Percentiles rank a stretch among this genome's conserved stretches.
Conservation (phyloP, 2,888 invertebrate genomes). For the Cataglyphis rosenhaueri region DNA sequence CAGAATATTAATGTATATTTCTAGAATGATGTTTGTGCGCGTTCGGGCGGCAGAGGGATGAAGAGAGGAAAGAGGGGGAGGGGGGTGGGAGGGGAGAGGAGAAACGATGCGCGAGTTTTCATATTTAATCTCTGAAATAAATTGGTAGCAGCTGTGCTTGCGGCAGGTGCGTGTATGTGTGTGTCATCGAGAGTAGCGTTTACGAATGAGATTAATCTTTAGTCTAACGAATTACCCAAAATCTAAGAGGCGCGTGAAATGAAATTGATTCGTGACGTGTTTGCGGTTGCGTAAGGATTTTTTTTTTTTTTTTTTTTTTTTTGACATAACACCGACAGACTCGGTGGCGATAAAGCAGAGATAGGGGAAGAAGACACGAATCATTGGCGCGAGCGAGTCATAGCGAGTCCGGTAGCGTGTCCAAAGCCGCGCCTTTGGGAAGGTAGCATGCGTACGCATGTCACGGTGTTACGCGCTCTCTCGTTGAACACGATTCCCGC, state of each 20-base stretch:
- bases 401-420: conserved; percentile 37
- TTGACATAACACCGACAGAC: not conserved
- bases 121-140: conserved; percentile 83
- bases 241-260: not conserved
- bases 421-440: conserved; percentile 78
- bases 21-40: not conserved
- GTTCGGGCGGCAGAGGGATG: not conserved
- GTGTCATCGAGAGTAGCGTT: conserved; percentile 68
- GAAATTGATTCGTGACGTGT: not conserved
- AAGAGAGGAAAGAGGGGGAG: not conserved
- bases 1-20: not conserved
- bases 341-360: not conserved
- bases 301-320: no score
- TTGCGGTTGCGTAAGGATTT: not conserved
- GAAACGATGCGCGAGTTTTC: conserved; percentile 53
- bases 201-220: conserved; percentile 37
- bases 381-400: conserved; percentile 71
- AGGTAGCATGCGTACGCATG: conserved; percentile 69
- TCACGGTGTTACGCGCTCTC: conserved; percentile 74
- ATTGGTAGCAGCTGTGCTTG: conserved; percentile 83
- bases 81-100: no score
- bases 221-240: not conserved
- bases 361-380: conserved; percentile 57
- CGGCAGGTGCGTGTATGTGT: conserved; percentile 64
- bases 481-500: conserved; percentile 61